These are phyloP conservation scores for Vulpes lagopus DNA, from an alignment of 2,113 vertebrate species.

Conservation along the genomic window DNA sequence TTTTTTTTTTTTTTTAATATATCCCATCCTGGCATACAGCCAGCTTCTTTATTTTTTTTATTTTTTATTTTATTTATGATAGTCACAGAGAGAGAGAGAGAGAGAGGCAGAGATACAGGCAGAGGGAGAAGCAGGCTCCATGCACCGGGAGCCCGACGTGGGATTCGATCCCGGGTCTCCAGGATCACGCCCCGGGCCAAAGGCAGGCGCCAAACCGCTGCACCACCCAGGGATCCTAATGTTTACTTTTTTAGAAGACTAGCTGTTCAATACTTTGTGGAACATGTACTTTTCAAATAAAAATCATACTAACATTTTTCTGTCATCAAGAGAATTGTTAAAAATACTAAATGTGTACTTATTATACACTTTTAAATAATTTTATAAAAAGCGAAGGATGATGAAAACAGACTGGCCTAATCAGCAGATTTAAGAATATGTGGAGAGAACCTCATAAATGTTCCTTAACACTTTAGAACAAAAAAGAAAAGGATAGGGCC, in stretches of 20 bases:
- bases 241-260: conserved; percentile 7
- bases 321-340: neutral
- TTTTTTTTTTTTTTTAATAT: neutral
- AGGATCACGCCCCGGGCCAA: no score
- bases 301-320: neutral
- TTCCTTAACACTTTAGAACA: neutral
- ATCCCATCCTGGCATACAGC: no score
- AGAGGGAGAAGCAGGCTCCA: no score
- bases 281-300: conserved; percentile 21
- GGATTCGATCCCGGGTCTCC: no score
- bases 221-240: neutral
- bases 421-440: neutral
- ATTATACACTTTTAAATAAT: neutral
- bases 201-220: no score
- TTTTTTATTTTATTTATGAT: no score
- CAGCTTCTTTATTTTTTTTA: no score
- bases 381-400: neutral
- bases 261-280: neutral
- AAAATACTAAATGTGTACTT: neutral
- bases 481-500: neutral
- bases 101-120: no score
- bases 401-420: neutral
- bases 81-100: no score
- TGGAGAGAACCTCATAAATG: neutral
- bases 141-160: no score